A percentile compares a stretch with the other conserved stretches of the same genome.
These are phyloP conservation scores for Muntiacus reevesi DNA, from an alignment of 2,113 vertebrate species.

Conservation along the genomic window DNA sequence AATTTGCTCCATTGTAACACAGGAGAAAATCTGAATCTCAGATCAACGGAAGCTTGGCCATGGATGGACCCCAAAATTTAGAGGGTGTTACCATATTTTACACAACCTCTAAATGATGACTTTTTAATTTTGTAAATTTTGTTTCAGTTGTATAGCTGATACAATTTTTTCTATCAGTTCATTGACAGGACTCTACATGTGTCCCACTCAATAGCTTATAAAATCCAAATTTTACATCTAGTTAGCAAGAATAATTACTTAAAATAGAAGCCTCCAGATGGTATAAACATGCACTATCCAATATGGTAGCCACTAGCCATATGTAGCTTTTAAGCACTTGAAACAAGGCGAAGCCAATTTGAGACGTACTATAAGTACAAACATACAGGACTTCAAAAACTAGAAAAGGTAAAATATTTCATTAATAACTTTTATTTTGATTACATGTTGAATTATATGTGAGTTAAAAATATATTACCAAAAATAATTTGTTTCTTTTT, in stretches of 20 bases:
- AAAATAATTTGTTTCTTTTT: neutral
- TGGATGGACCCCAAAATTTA: neutral
- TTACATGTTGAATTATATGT: neutral
- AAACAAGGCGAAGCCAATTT: neutral
- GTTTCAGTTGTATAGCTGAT: neutral
- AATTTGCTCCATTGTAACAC: neutral
- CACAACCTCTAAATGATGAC: neutral
- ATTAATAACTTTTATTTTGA: neutral
- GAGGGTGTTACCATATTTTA: neutral
- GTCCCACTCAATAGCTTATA: neutral
- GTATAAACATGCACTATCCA: neutral
- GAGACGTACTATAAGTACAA: neutral
- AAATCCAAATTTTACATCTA: neutral
- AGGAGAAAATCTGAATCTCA: neutral
- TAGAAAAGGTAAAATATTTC: neutral
- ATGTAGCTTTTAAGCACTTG: neutral
- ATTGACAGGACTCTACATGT: neutral
- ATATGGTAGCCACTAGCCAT: neutral
- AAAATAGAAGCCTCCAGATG: conserved; percentile 33
- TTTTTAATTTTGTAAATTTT: neutral
- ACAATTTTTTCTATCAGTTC: neutral
- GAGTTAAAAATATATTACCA: neutral
- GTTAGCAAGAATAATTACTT: conserved; percentile 34
- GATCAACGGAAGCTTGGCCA: neutral
- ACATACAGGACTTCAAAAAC: neutral